These are phyloP conservation scores for Cheumatopsyche charites DNA, from an alignment of 1,140 invertebrate species.

Conservation along the genomic window DNA sequence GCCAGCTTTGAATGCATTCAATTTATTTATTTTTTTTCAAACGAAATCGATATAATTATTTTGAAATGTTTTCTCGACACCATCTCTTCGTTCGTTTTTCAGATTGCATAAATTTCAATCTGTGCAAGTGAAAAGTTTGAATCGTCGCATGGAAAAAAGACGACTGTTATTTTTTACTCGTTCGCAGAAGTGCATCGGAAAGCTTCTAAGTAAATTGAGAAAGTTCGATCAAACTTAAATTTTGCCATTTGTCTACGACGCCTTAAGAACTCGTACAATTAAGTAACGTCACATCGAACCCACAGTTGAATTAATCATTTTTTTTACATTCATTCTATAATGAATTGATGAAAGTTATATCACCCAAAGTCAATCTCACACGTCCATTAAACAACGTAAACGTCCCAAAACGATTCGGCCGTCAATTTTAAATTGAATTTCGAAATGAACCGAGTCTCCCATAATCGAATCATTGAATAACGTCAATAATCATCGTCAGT, in stretches of 20 bases:
- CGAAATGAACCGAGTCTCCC: neutral
- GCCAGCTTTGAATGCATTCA: neutral
- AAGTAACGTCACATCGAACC: neutral
- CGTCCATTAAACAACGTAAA: neutral
- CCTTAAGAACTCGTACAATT: neutral
- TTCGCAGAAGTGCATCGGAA: conserved; percentile 5
- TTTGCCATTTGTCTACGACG: neutral
- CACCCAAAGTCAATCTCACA: neutral
- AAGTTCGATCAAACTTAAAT: conserved; percentile 10
- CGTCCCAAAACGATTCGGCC: too few species aligned
- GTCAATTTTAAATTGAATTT: neutral
- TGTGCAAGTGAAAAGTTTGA: neutral
- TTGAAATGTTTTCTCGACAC: neutral
- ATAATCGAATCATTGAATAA: neutral
- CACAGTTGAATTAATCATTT: neutral
- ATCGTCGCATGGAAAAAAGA: neutral
- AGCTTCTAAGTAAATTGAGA: conserved; percentile 22
- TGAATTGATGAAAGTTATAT: neutral
- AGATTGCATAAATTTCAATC: neutral
- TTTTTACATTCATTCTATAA: neutral
- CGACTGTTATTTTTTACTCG: neutral
- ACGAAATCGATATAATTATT: neutral
- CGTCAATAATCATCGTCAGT: neutral
- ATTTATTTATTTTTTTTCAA: neutral
- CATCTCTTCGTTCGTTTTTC: neutral